A percentile compares a stretch with the other conserved stretches of the same genome.
Conservation (phyloP, 2,113 vertebrate species). For the Bothrops jararaca region DNA sequence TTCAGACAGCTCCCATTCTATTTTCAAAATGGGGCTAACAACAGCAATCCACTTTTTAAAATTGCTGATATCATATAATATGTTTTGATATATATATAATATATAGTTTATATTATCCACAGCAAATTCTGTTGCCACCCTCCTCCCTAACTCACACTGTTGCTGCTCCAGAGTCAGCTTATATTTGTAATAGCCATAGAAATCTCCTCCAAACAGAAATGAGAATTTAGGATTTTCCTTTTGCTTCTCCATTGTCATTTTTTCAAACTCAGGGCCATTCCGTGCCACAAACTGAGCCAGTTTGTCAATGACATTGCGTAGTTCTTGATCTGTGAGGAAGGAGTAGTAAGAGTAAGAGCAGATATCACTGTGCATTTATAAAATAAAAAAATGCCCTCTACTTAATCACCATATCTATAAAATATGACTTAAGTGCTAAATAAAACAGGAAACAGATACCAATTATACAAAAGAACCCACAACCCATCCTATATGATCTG, state of each 20-base stretch:
- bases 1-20: background rate
- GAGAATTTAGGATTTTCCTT: constrained; percentile 98
- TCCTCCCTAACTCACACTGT: constrained; percentile 75
- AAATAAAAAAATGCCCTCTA: background rate
- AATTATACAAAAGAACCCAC: background rate
- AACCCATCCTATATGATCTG: background rate
- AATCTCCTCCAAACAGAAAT: constrained; percentile 95
- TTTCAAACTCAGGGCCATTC: constrained; percentile 97
- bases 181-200: constrained; percentile 96
- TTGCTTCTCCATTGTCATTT: constrained; percentile 99
- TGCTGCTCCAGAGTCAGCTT: constrained; percentile 92
- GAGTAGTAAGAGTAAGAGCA: background rate
- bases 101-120: background rate
- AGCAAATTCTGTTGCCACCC: background rate
- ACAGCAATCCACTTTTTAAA: background rate
- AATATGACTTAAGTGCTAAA: background rate
- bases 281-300: constrained; percentile 96
- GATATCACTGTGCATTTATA: background rate
- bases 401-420: background rate
- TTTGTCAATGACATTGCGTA: constrained; percentile 97
- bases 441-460: background rate
- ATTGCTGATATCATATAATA: background rate
- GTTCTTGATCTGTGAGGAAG: constrained; percentile 84
- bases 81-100: background rate
- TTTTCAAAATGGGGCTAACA: background rate